Conservation (phyloP, 2,888 invertebrate species). For the Tanypteryx hageni region DNA sequence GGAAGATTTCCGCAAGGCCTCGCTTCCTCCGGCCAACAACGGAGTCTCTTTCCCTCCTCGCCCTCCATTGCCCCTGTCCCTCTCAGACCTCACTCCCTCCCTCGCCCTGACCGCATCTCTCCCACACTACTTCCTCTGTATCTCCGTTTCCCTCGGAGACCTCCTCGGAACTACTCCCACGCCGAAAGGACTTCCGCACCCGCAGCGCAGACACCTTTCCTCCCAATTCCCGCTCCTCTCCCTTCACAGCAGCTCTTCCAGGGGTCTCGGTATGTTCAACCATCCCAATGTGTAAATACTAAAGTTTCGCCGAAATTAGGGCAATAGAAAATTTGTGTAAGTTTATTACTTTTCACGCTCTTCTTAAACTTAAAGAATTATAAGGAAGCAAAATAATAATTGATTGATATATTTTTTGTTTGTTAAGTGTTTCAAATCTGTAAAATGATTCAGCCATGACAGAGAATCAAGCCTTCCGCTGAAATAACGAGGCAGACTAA, state of each 20-base stretch:
- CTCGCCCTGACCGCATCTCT: not conserved
- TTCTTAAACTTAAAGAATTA: too few relatives aligned
- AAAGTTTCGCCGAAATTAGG: not conserved
- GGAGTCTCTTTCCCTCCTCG: not conserved
- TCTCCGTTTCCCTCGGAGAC: not conserved
- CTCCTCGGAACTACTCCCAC: not conserved
- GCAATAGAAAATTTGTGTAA: too few relatives aligned
- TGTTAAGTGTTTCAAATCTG: too few relatives aligned
- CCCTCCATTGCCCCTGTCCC: not conserved
- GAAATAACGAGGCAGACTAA: too few relatives aligned
- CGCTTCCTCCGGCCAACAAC: slow-evolving; percentile 14
- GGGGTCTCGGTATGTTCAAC: not conserved
- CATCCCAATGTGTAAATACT: not conserved
- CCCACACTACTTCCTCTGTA: not conserved
- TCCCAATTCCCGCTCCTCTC: not conserved
- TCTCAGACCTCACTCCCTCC: not conserved
- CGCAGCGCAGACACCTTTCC: not conserved
- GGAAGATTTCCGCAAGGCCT: slow-evolving; percentile 61
- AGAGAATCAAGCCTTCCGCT: too few relatives aligned
- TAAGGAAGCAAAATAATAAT: too few relatives aligned
- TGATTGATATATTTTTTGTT: too few relatives aligned
- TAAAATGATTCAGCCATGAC: too few relatives aligned
- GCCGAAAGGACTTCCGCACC: slow-evolving; percentile 38
- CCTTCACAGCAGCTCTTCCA: not conserved
- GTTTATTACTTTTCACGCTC: too few relatives aligned